These are phyloP conservation scores for Megaptera novaeangliae DNA, from an alignment of 2,113 vertebrate species.

Conservation along the genomic window DNA sequence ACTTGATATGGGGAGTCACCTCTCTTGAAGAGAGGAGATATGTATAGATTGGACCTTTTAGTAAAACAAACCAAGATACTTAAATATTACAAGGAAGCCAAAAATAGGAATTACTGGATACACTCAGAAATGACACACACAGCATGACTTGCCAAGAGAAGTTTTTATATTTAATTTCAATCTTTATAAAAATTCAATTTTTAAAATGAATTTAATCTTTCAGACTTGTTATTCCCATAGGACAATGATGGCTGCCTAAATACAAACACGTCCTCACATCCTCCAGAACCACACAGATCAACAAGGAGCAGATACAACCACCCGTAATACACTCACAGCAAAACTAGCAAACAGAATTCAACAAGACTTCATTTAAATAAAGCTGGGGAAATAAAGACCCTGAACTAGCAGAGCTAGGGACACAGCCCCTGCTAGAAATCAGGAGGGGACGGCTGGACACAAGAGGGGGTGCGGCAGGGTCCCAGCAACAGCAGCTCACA, in stretches of 20 bases:
- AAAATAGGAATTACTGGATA: neutral
- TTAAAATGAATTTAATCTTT: neutral
- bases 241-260: neutral
- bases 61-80: neutral
- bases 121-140: neutral
- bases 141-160: neutral
- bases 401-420: neutral
- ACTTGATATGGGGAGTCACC: neutral
- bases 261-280: neutral
- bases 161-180: neutral
- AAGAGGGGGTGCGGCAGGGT: neutral
- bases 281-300: neutral
- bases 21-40: neutral
- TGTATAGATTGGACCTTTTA: neutral
- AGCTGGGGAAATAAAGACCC: neutral
- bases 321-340: neutral
- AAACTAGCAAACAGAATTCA: neutral
- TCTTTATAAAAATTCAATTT: neutral
- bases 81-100: neutral
- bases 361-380: neutral
- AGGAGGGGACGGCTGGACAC: neutral
- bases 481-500: neutral
- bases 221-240: neutral
- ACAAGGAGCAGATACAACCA: neutral
- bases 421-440: neutral